Conservation (phyloP, 2,113 vertebrate genomes). For the Melanerpes aurifrons region DNA sequence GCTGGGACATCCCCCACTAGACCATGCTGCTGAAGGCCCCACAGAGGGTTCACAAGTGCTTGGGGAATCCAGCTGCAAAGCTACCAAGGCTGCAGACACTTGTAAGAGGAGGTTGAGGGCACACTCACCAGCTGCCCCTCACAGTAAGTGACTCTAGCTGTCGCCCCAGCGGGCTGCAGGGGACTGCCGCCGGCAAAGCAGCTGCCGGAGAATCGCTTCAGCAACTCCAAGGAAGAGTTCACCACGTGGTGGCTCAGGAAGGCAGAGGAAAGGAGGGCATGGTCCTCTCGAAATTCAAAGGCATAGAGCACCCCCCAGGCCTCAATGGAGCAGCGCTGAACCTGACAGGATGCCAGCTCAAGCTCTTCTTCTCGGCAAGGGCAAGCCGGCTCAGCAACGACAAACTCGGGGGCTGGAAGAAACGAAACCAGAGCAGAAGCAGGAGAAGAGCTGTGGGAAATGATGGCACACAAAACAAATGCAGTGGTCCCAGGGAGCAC, state of each 20-base stretch:
- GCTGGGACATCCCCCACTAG: too few species aligned
- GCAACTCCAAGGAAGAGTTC: slow-evolving; percentile 47
- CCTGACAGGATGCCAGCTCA: neutral
- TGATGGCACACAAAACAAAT: rapidly evolving
- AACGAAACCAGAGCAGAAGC: neutral
- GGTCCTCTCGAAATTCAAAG: slow-evolving; percentile 31
- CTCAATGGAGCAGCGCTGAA: slow-evolving; percentile 23
- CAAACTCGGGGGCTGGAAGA: slow-evolving; percentile 31
- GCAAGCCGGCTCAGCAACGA: slow-evolving; percentile 44
- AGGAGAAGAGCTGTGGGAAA: neutral
- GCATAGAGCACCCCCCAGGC: slow-evolving; percentile 18
- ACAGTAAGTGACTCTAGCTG: slow-evolving; percentile 61
- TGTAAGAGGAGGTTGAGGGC: neutral
- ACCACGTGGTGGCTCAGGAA: slow-evolving; percentile 36
- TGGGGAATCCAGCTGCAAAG: neutral
- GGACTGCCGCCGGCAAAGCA: slow-evolving; percentile 51
- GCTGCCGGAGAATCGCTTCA: slow-evolving; percentile 17
- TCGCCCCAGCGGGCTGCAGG: neutral
- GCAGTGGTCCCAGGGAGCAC: neutral
- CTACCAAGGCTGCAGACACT: neutral
- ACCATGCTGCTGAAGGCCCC: too few species aligned
- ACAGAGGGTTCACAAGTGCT: rapidly evolving
- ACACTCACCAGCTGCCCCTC: slow-evolving; percentile 70
- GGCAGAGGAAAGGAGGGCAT: slow-evolving; percentile 13
- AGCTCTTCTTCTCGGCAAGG: neutral